Base-by-base conservation (phyloP, 2,888 invertebrate genomes). In the Trissonchulus sp. region DNA sequence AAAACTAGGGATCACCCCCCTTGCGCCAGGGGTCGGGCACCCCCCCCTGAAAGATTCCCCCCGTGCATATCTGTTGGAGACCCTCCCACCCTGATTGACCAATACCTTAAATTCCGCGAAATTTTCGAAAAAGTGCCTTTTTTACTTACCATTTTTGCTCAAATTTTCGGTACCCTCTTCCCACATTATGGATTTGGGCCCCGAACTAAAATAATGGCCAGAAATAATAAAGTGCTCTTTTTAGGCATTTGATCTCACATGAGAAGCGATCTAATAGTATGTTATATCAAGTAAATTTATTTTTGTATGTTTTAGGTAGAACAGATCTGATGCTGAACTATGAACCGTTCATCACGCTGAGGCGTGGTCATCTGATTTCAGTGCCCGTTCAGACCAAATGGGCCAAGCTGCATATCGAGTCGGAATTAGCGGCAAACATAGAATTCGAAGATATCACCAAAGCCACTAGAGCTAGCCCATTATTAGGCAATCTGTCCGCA, bases 281-380 rank as follows among this genome's bases (percentile, higher is more conserved):
- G n/a, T n/a, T n/a, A n/a, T n/a, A n/a, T n/a, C 48, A 48, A 15
- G 8, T 48, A 48, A 15, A 23, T 8, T 48, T 48, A 15, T 48
- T 48, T 48, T 23, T 48, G 8, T 48, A 15, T 48, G 8, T 48
- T 48, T 23, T 48, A 48, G 48, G 48, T 48, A 8, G 48, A 15
- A 48, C 48, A 8, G 48, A 48, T 48, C 48, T 48, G 8, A 48
- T 23, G 8, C 8, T 48, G 8, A 15, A 8, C 48, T 23, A 48
- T 23, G 48, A 48, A 23, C 23, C 48, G 8, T 23, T 48, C 8
- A 15, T 48, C 23, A 23, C 48, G 8, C 8, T 69, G 71, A 2
- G 71, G 2, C 71, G 71, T 69, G 71, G 71, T 34, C 36, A 69
- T 15, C 8, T 69, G 28, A 3, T 69, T 8, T 69, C 71, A 3